phyloP scores from a whole-genome alignment of 2,113 vertebrate species.

The Scomber scombrus region DNA sequence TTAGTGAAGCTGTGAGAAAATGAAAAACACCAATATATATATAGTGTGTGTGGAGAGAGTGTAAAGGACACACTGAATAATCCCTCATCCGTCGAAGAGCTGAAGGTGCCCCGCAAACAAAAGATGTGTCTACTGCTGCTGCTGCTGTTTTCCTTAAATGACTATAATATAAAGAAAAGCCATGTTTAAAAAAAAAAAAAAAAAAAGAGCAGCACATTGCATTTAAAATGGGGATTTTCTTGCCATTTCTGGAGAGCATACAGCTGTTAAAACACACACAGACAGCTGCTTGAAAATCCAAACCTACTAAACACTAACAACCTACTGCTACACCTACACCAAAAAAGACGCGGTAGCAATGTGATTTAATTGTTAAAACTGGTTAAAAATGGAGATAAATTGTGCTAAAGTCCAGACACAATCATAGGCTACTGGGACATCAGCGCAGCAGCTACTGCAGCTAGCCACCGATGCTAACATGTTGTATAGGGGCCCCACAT shows the following conservation, averaged over 20 bases:
- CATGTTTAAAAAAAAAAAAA: too few relatives aligned
- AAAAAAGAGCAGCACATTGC: not conserved
- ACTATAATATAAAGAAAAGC: too few relatives aligned
- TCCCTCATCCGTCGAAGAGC: conserved; percentile 5
- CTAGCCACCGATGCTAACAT: conserved; percentile 71
- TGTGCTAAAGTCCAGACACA: conserved; percentile 23
- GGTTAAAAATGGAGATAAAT: not conserved
- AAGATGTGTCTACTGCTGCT: conserved; percentile 40
- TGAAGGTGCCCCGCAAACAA: conserved; percentile 58
- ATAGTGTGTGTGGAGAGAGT: not conserved
- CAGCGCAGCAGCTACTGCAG: conserved; percentile 8
- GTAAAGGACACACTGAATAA: conserved; percentile 23
- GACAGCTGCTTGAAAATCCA: not conserved
- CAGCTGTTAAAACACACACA: conserved; percentile 30
- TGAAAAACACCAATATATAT: conserved; percentile 55
- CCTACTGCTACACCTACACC: too few relatives aligned
- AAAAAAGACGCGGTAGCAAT: fast-evolving
- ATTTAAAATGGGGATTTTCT: not conserved
- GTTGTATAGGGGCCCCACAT: conserved; percentile 24
- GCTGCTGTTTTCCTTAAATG: conserved; percentile 21
- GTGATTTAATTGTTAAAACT: not conserved
- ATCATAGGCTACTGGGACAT: conserved; percentile 41
- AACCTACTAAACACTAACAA: too few relatives aligned
- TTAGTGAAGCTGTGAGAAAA: conserved; percentile 67
- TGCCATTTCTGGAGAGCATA: not conserved